These are phyloP conservation scores for Drosophila fulvimacula DNA, from an alignment of 2,888 invertebrate species.

Conservation along the genomic window DNA sequence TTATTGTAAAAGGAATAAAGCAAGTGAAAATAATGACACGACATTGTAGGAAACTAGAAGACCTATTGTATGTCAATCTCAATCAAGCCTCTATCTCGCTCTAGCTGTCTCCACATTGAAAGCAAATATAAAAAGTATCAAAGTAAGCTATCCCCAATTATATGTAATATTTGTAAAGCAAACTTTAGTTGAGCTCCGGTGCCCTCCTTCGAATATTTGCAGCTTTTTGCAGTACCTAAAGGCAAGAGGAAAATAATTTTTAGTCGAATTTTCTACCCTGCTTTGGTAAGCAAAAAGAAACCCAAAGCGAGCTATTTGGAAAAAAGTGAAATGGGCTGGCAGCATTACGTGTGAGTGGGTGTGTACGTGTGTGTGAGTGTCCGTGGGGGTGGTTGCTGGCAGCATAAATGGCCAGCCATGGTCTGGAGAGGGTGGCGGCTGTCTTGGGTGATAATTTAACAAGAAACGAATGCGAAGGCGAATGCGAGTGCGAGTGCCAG, in stretches of 20 bases:
- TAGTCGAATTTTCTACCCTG: constrained; percentile 12
- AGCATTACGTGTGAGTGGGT: constrained; percentile 31
- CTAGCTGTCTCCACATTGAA: background rate
- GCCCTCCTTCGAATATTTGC: background rate
- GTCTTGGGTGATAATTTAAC: constrained; percentile 76
- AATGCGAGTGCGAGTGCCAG: constrained; percentile 63
- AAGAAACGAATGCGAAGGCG: constrained; percentile 70
- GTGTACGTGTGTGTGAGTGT: constrained; percentile 10
- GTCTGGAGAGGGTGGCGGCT: constrained; percentile 45
- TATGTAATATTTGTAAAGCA: background rate
- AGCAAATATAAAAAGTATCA: background rate
- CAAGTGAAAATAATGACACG: background rate
- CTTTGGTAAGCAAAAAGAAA: background rate
- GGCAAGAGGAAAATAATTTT: constrained; percentile 25
- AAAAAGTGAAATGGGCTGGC: constrained; percentile 49
- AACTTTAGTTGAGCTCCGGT: background rate
- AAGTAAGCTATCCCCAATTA: background rate
- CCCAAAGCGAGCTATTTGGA: constrained; percentile 13
- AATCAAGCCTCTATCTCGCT: no score
- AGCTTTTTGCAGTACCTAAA: background rate
- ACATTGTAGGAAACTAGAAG: background rate
- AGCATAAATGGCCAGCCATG: constrained; percentile 60
- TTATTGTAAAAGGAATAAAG: no score
- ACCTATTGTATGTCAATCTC: background rate
- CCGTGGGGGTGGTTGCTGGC: constrained; percentile 33